phyloP scores from a whole-genome alignment of 2,797 vertebrate genomes.

The Diplodus puntazzo region DNA sequence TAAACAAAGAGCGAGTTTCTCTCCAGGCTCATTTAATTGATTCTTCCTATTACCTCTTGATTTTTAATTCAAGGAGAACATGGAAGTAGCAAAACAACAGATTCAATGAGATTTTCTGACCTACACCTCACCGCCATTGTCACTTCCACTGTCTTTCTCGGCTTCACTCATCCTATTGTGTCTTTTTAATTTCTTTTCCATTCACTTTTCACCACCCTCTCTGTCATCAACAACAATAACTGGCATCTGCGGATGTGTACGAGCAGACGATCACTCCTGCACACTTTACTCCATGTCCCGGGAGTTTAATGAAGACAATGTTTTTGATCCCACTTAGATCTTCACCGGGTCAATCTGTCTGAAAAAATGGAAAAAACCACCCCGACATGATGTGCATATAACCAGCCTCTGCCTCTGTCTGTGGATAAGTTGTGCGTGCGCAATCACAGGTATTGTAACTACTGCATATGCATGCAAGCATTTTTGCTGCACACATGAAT shows the following conservation, averaged over 20 bases:
- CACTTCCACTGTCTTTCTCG: constrained; percentile 36
- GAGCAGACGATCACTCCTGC: too few species aligned
- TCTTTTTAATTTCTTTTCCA: constrained; percentile 24
- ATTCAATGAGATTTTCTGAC: constrained; percentile 7
- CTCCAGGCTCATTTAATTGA: neutral
- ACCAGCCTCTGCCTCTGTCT: too few species aligned
- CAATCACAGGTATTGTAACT: constrained; percentile 23
- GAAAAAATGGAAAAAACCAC: too few species aligned
- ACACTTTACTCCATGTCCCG: too few species aligned
- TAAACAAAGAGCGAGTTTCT: neutral
- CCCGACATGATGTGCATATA: too few species aligned
- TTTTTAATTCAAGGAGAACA: neutral
- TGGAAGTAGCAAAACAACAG: neutral
- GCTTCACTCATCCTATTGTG: constrained; percentile 35
- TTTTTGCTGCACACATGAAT: constrained; percentile 42
- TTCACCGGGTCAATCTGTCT: too few species aligned
- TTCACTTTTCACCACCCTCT: constrained; percentile 31
- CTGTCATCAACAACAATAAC: constrained; percentile 20
- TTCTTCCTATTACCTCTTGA: neutral
- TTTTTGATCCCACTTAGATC: too few species aligned
- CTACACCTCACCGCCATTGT: constrained; percentile 15
- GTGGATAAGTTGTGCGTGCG: neutral
- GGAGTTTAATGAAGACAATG: too few species aligned
- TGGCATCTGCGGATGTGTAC: neutral
- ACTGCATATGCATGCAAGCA: constrained; percentile 13